These are phyloP conservation scores for Ophioderma brevispina DNA, from an alignment of 35 echinoderm and acorn worm species.

Conservation along the genomic window DNA sequence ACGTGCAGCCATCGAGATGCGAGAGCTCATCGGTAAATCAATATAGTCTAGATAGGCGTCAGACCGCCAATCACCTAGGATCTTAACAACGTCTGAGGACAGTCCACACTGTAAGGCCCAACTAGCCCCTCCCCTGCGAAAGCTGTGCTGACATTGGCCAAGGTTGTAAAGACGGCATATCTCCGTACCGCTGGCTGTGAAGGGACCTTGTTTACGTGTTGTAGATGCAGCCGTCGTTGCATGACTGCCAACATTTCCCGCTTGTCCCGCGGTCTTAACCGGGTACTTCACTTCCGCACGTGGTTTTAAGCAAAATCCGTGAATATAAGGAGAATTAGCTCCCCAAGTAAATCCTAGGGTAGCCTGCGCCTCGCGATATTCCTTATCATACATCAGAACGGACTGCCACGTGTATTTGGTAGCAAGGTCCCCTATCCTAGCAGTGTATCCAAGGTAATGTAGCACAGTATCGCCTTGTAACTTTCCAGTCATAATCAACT, in stretches of 20 bases:
- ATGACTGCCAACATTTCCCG: not conserved
- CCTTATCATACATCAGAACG: not conserved
- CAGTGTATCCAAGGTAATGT: not conserved
- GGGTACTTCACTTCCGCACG: not conserved
- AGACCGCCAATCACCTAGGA: not conserved
- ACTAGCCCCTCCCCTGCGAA: not conserved
- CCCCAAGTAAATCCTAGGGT: not conserved
- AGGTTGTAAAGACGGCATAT: not conserved
- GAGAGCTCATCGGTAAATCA: too few relatives aligned
- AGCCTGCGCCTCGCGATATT: not conserved
- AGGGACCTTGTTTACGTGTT: not conserved
- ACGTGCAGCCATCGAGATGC: too few relatives aligned
- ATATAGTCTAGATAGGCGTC: not conserved
- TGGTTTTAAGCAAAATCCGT: not conserved
- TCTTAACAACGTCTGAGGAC: not conserved
- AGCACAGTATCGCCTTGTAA: not conserved
- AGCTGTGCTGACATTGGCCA: not conserved
- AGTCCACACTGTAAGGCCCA: not conserved
- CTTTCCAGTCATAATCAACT: not conserved
- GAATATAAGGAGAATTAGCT: not conserved
- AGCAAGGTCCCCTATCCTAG: not conserved
- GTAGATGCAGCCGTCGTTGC: not conserved
- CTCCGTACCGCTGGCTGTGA: not conserved
- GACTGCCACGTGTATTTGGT: not conserved
- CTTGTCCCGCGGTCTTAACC: too few relatives aligned